Evolutionary conservation across 2,888 invertebrate species (phyloP), one percentile per base, ranked within the genome.

Genomic region (Sminthurinus aureus): DNA sequence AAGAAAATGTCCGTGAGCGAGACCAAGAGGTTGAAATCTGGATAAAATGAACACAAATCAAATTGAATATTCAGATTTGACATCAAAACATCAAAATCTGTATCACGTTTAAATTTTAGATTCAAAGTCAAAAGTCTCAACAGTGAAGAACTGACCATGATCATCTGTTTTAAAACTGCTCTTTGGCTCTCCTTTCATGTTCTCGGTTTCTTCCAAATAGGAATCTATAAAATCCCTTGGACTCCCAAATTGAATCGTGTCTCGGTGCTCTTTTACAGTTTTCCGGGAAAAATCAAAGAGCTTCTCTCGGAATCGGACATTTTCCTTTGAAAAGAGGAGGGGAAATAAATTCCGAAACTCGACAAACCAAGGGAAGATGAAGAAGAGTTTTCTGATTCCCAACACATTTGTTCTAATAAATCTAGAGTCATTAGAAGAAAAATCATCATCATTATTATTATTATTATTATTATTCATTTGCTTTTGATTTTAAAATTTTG

Each of bases 151-250:
- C 66, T 6, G 6, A 66, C 66, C 66, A 8, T 66, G 15, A 20
- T 66, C 66, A 12, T 66, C 66, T 58, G 9, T 58, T 20, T 66
- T 66, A 66, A 66, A 66, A 66, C 15, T 66, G 15, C n/a, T 6
- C 11, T 15, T 58, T 12, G 58, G n/a, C n/a, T n/a, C 58, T n/a
- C 20, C 15, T 20, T 66, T 20, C 66, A 9, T 9, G 58, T 66
- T 66, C 9, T 4, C 18, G 4, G 15, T 11, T 18, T 66, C 66
- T 66, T 66, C 66, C 18, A 80, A 50, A 24, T 71, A 80, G 52
- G 73, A 3, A 22, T 80, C 80, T 51, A 80, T 80, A 18, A 80
- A 80, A 71, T 80, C 80, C 11, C 80, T 12, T 8, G 80, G 80
- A 50, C 18, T 73, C 26, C 73, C 80, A 18, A 51, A 8, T 24